These are phyloP conservation scores for Acanthisitta chloris DNA, from an alignment of 2,113 vertebrate genomes.

Conservation along the genomic window DNA sequence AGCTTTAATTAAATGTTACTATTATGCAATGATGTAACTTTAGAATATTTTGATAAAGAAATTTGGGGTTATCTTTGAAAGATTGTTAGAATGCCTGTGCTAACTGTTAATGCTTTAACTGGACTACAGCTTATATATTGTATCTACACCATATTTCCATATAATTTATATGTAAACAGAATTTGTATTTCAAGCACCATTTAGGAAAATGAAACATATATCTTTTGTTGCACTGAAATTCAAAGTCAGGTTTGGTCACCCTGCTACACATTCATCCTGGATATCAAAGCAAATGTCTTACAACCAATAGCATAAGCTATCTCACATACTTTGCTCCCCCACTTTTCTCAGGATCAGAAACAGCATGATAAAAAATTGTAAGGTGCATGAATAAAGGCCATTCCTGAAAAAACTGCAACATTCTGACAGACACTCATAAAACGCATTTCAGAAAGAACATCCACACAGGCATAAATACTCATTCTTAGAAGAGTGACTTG, in stretches of 20 bases:
- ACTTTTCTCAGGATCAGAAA: conserved; percentile 61
- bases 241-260: conserved; percentile 46
- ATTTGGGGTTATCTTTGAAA: conserved; percentile 7
- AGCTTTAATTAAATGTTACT: background rate
- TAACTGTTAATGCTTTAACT: conserved; percentile 34
- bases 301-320: background rate
- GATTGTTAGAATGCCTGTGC: conserved; percentile 2
- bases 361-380: conserved; percentile 38
- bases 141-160: conserved; percentile 33
- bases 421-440: conserved; percentile 53
- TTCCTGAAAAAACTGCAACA: conserved; percentile 54
- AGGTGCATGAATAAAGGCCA: conserved; percentile 60
- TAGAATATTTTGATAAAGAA: conserved; percentile 46
- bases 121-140: conserved; percentile 15
- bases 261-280: conserved; percentile 53
- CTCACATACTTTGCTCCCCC: conserved; percentile 34
- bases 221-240: conserved; percentile 16
- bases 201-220: conserved; percentile 39
- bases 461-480: conserved; percentile 52
- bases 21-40: conserved; percentile 8
- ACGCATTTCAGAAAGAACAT: conserved; percentile 57
- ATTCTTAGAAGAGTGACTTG: conserved; percentile 39
- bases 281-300: background rate
- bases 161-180: conserved; percentile 55
- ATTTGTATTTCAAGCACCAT: conserved; percentile 61